Evolutionary conservation across 2,797 vertebrate genomes (phyloP).

Genomic region (Sciurus vulgaris): DNA sequence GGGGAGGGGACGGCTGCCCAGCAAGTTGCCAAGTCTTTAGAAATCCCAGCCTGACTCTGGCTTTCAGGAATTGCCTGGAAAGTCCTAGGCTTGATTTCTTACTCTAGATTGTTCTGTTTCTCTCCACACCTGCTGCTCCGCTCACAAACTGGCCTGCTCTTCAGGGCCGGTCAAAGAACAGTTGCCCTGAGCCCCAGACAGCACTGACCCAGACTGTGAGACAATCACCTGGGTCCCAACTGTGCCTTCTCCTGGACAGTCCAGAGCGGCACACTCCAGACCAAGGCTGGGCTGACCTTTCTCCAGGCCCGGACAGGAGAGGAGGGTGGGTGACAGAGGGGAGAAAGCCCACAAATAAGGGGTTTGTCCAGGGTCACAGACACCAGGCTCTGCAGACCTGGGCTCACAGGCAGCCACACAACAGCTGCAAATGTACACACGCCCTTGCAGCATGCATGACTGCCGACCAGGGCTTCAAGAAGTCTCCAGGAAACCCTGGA

Average conservation of each 20-base stretch:
- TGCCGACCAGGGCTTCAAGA: accelerated
- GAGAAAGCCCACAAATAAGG: background rate
- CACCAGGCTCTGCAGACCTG: background rate
- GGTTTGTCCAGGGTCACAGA: background rate
- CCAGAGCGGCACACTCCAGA: accelerated
- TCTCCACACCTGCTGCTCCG: background rate
- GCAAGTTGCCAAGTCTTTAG: background rate
- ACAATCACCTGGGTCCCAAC: background rate
- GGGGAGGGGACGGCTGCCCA: background rate
- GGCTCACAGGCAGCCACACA: background rate
- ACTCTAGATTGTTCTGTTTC: background rate
- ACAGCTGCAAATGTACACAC: accelerated
- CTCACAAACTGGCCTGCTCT: background rate
- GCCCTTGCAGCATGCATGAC: background rate
- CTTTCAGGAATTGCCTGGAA: slow-evolving; percentile 67
- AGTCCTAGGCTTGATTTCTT: background rate
- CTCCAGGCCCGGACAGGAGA: accelerated
- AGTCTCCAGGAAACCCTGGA: background rate
- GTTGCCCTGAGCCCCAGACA: background rate
- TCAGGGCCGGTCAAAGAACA: slow-evolving; percentile 49
- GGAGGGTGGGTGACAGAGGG: background rate
- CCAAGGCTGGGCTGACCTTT: background rate
- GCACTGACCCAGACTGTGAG: background rate
- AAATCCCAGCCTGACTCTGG: slow-evolving; percentile 30
- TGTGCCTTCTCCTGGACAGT: background rate